Evolutionary conservation across 2,888 invertebrate species (phyloP).

Genomic region (Ennomos quercinarius): DNA sequence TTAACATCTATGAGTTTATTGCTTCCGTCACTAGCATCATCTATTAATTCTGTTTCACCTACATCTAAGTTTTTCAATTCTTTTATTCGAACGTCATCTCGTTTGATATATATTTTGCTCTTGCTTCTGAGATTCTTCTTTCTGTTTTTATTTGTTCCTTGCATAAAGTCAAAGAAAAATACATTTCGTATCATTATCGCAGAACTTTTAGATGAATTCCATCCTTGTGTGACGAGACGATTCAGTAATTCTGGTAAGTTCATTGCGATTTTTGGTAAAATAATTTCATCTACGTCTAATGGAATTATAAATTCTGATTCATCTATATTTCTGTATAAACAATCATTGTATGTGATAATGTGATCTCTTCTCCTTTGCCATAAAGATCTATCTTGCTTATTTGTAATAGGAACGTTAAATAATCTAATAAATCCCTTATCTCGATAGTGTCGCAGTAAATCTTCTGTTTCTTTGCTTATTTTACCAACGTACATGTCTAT

Average conservation of each 20-base stretch:
- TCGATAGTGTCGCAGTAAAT: slow-evolving; percentile 85
- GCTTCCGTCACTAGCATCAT: slow-evolving; percentile 55
- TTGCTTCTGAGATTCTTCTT: slow-evolving; percentile 48
- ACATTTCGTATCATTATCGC: slow-evolving; percentile 88
- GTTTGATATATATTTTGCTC: slow-evolving; percentile 69
- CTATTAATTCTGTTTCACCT: slow-evolving; percentile 65
- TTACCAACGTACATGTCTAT: slow-evolving; percentile 88
- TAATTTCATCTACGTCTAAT: slow-evolving; percentile 90
- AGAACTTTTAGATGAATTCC: slow-evolving; percentile 79
- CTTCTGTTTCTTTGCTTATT: slow-evolving; percentile 81
- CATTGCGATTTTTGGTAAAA: slow-evolving; percentile 86
- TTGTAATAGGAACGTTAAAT: slow-evolving; percentile 82
- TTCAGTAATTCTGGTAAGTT: slow-evolving; percentile 86
- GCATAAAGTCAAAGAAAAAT: slow-evolving; percentile 87
- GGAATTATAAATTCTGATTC: slow-evolving; percentile 88
- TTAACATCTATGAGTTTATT: slow-evolving; percentile 62
- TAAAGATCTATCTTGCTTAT: slow-evolving; percentile 64
- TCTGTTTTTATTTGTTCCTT: slow-evolving; percentile 58
- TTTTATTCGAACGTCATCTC: slow-evolving; percentile 74
- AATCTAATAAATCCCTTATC: slow-evolving; percentile 76
- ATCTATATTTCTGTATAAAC: slow-evolving; percentile 89
- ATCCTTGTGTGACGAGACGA: slow-evolving; percentile 71
- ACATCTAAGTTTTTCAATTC: slow-evolving; percentile 52
- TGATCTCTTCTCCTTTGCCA: slow-evolving; percentile 90
- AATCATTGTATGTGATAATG: slow-evolving; percentile 91